A percentile compares a stretch with the other conserved stretches of the same genome.
Conservation (phyloP, 2,113 vertebrate genomes). For the Pachycephala philippinensis region DNA sequence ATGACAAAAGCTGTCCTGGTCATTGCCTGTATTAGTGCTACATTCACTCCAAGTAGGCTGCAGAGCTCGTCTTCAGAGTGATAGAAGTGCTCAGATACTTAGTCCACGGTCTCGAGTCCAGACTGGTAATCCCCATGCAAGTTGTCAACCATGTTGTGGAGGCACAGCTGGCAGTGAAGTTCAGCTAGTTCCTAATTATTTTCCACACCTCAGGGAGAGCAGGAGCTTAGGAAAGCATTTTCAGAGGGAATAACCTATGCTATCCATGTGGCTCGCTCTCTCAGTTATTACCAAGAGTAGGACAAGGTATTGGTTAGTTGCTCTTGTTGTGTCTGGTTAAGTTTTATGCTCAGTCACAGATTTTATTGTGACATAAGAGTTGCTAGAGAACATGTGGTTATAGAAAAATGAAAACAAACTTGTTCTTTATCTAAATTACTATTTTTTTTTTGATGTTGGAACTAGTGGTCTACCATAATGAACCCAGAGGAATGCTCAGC, state of each 20-base stretch:
- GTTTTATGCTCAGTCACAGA: neutral
- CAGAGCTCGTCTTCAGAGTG: neutral
- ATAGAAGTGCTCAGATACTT: neutral
- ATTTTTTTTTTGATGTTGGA: too few relatives aligned
- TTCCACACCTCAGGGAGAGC: neutral
- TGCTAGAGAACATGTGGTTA: neutral
- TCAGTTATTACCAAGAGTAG: neutral
- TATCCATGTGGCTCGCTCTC: accelerated
- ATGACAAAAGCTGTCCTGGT: neutral
- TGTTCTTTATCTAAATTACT: neutral
- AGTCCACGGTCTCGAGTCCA: neutral
- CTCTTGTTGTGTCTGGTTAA: neutral
- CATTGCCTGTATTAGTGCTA: neutral
- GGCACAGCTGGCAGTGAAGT: neutral
- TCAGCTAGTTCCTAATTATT: neutral
- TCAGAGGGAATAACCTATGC: neutral
- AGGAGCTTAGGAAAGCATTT: neutral
- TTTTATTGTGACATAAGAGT: neutral
- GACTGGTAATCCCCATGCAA: neutral
- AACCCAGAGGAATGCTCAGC: neutral
- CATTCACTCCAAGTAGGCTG: neutral
- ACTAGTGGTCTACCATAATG: neutral
- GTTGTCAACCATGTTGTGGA: neutral
- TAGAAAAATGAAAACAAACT: neutral
- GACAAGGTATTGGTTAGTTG: neutral